Conservation (phyloP, 2,888 invertebrate genomes). For the Drosophila setosimentum region DNA sequence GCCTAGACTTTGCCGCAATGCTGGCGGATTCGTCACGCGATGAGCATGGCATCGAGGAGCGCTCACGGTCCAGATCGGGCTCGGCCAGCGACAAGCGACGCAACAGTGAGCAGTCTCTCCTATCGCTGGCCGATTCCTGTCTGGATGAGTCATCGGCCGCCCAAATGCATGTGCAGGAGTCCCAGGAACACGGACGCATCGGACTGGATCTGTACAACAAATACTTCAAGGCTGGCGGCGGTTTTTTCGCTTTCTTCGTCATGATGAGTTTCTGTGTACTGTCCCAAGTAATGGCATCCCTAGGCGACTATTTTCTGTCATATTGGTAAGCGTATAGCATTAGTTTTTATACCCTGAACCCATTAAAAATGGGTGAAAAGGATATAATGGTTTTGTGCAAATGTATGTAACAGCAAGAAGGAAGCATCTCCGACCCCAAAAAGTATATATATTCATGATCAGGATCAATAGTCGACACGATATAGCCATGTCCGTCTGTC, state of each 20-base stretch:
- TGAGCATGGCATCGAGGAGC: constrained; percentile 76
- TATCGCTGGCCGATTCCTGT: constrained; percentile 85
- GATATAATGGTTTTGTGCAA: no score
- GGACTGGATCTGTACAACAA: constrained; percentile 88
- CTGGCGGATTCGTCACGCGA: constrained; percentile 87
- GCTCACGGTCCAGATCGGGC: constrained; percentile 74
- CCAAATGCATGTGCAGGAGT: constrained; percentile 86
- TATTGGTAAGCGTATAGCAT: constrained; percentile 86
- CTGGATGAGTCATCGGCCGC: constrained; percentile 85
- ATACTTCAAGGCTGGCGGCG: constrained; percentile 91
- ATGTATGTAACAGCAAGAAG: no score
- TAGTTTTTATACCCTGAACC: no score
- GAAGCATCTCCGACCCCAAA: no score
- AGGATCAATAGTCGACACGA: no score
- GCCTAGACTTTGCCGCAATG: constrained; percentile 91
- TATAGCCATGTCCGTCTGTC: no score
- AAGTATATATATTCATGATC: no score
- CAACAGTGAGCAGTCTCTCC: constrained; percentile 85
- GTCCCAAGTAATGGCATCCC: constrained; percentile 90
- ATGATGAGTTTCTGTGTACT: constrained; percentile 88
- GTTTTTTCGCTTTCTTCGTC: constrained; percentile 87
- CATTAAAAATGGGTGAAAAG: no score
- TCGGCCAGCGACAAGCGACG: constrained; percentile 78
- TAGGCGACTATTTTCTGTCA: constrained; percentile 92
- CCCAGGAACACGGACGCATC: constrained; percentile 88